A percentile compares a stretch with the other conserved stretches of the same genome.
Evolutionary conservation across 2,888 invertebrate species (phyloP).

Genomic region (Subacronicta megacephala): DNA sequence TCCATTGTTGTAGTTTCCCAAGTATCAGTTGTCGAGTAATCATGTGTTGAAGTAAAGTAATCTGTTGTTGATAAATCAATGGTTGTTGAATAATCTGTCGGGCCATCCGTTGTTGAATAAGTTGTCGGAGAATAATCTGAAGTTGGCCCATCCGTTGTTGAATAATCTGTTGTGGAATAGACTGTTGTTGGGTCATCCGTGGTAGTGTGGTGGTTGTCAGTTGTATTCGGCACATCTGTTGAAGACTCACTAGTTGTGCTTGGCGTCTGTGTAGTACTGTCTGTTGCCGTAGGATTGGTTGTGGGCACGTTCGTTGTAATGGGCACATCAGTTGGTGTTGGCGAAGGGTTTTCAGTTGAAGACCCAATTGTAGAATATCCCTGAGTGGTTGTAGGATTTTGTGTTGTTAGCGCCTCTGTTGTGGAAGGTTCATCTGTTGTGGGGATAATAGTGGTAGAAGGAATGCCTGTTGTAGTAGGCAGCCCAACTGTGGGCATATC

Average conservation of each 20-base stretch:
- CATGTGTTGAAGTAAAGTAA: neutral
- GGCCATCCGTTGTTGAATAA: neutral
- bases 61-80: neutral
- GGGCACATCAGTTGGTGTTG: slow-evolving; percentile 4
- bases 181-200: neutral
- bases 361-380: too few species aligned
- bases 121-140: neutral
- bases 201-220: too few species aligned
- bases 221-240: too few species aligned
- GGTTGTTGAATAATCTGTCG: neutral
- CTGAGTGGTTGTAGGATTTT: too few species aligned
- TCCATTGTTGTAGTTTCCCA: neutral
- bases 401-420: too few species aligned
- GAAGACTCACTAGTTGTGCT: slow-evolving; percentile 3
- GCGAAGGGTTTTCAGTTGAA: too few species aligned
- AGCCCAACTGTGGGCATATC: too few species aligned
- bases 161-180: neutral
- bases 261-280: neutral
- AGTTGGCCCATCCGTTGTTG: neutral
- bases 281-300: too few species aligned
- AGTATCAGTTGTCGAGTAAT: slow-evolving; percentile 1
- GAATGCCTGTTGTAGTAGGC: neutral
- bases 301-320: slow-evolving; percentile 3
- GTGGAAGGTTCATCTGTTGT: slow-evolving; percentile 10
- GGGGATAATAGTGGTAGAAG: too few species aligned